Conservation (phyloP, 2,888 invertebrate species). For the Cenopis cana region DNA sequence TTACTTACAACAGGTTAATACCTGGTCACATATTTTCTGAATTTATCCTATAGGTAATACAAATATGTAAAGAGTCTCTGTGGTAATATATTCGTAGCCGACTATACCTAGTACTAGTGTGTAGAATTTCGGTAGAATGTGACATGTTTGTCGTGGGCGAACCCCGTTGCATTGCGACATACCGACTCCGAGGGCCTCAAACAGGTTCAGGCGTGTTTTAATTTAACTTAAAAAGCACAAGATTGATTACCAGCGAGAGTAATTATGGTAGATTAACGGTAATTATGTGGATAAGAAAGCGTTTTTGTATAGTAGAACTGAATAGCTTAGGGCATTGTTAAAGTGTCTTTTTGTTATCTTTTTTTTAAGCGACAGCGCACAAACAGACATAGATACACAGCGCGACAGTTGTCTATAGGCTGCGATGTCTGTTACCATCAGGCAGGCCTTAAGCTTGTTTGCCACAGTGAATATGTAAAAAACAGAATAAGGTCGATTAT, state of each 20-base stretch:
- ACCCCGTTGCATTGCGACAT: constrained; percentile 29
- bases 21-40: no score
- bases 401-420: no score
- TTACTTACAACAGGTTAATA: no score
- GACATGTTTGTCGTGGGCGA: constrained; percentile 34
- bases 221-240: constrained; percentile 23
- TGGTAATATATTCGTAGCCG: background rate
- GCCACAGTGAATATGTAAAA: no score
- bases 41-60: no score
- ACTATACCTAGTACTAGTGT: constrained; percentile 26
- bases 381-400: no score
- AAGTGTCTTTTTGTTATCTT: no score
- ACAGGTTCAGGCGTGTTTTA: constrained; percentile 22
- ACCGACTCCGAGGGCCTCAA: constrained; percentile 1
- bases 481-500: no score
- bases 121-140: constrained; percentile 44
- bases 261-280: constrained; percentile 20
- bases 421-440: no score
- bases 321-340: background rate
- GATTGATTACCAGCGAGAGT: constrained; percentile 14
- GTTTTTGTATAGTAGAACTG: constrained; percentile 2
- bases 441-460: no score
- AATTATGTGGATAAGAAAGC: constrained; percentile 10
- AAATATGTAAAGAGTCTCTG: no score
- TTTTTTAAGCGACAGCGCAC: no score